Base-by-base conservation (phyloP, 2,113 vertebrate species). In the Macquaria ambigua region DNA sequence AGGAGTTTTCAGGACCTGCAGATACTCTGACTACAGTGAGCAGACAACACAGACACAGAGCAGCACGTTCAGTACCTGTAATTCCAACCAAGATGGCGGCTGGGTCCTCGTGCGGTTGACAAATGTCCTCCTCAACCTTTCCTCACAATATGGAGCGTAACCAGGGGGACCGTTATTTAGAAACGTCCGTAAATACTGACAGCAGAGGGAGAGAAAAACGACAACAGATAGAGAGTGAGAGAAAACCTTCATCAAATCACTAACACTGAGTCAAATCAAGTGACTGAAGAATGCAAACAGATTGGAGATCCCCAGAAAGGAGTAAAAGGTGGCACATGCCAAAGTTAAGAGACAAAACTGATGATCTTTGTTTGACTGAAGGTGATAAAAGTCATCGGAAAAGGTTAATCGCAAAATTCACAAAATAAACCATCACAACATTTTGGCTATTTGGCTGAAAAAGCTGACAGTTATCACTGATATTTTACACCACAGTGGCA, bases 81-180 rank as follows among this genome's bases (percentile, higher is more conserved):
- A 96, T 77, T 99, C 98, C 69, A 99, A 87, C 98, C 98, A 99
- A 66, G 98, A 99, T 2, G 98, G 98, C 0, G 98, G 98, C 86
- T 99, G 98, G 0, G 98, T 99, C 79, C 98, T 95, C 0, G 98
- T 99, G 8, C 97, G 97, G 0, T 99, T 99, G 81, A 95, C 97
- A 68, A 99, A 99, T 0, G 98, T 99, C 79, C 98, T 93, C 66
- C 98, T 93, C 77, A 99, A 93, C 48, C 98, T 94, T 85, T 99
- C 98, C 94, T 99, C 98, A 0, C 98, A 99, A 84, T 99, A 99
- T 0, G 98, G 98, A 84, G 98, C 98, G 0, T 99, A 99, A 75
- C 98, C 98, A 0, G 98, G 98, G 0, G 98, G 98, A 0, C 98
- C 98, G 8, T 97, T 97, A 0, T 93, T 96, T 90, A 99, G 96